These are phyloP conservation scores for Isichthys henryi DNA, from an alignment of 2,113 vertebrate genomes.

Conservation along the genomic window DNA sequence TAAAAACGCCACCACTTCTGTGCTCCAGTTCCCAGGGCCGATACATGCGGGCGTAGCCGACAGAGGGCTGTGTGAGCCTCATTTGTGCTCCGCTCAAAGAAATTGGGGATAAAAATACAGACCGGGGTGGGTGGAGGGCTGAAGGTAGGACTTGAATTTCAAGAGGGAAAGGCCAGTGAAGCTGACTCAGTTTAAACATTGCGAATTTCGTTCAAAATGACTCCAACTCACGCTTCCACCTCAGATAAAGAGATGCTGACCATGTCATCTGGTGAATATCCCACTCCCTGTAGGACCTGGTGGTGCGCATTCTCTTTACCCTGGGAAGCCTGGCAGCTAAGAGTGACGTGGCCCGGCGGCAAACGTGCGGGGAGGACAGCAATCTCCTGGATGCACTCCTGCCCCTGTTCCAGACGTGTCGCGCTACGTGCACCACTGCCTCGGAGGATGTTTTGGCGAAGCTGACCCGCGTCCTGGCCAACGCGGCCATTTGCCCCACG, in stretches of 20 bases:
- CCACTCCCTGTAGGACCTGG: slow-evolving; percentile 69
- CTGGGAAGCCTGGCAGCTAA: slow-evolving; percentile 84
- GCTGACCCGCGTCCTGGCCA: slow-evolving; percentile 81
- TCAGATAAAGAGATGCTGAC: neutral
- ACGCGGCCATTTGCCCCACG: slow-evolving; percentile 71
- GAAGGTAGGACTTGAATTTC: neutral
- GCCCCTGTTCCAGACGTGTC: slow-evolving; percentile 66
- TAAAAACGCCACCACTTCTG: neutral
- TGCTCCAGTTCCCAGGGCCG: neutral
- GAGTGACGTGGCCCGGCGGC: slow-evolving; percentile 61
- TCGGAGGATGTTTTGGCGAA: slow-evolving; percentile 82
- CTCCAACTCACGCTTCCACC: neutral
- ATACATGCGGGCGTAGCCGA: neutral
- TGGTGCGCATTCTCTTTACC: slow-evolving; percentile 79
- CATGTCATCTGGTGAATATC: neutral
- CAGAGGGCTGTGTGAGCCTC: neutral
- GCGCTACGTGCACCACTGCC: slow-evolving; percentile 38
- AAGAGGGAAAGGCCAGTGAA: neutral
- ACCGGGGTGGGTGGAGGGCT: neutral
- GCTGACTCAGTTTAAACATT: neutral
- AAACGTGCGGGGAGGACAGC: slow-evolving; percentile 60
- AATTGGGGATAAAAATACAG: neutral
- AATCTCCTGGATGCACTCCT: slow-evolving; percentile 60
- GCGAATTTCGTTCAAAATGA: neutral
- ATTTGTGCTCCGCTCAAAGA: neutral